Evolutionary conservation across 2,888 invertebrate species (phyloP).

Genomic region (Himalopsyche kuldschensis): DNA sequence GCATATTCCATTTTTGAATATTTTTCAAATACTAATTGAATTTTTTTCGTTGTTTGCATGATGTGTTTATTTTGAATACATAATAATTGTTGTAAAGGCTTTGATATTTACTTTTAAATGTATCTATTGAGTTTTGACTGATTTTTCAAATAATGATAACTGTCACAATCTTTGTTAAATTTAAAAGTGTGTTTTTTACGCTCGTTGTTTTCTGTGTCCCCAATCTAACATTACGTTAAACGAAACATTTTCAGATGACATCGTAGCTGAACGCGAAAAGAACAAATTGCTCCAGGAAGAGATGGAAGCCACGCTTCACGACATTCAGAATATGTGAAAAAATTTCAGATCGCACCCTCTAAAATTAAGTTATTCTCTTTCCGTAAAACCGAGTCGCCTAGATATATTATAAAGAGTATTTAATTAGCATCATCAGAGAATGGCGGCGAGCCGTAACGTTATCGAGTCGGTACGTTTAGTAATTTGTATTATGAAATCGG

Average conservation of each 20-base stretch:
- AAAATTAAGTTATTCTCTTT: slow-evolving; percentile 26
- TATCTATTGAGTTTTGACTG: not conserved
- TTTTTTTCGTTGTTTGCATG: slow-evolving; percentile 46
- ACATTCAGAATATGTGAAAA: slow-evolving; percentile 97
- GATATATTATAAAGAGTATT: slow-evolving; percentile 17
- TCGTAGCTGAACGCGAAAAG: slow-evolving; percentile 91
- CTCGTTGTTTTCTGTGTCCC: slow-evolving; percentile 37
- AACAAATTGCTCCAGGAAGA: slow-evolving; percentile 96
- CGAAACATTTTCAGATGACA: slow-evolving; percentile 77
- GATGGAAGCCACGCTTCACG: slow-evolving; percentile 98
- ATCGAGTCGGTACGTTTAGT: not conserved
- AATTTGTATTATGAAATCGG: not conserved
- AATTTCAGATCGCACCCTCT: slow-evolving; percentile 40
- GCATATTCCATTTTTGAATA: not conserved
- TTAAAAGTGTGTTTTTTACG: not conserved
- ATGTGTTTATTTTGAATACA: slow-evolving; percentile 41
- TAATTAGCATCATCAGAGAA: not conserved
- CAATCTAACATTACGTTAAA: slow-evolving; percentile 48
- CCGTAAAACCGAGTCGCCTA: slow-evolving; percentile 9
- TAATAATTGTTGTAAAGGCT: not conserved
- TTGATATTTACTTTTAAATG: not conserved
- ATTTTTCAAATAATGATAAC: not conserved
- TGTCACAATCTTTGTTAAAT: not conserved
- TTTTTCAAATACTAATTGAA: not conserved
- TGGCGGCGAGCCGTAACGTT: not conserved